Base-by-base conservation (phyloP, 2,113 vertebrate genomes). In the Cebus imitator region DNA sequence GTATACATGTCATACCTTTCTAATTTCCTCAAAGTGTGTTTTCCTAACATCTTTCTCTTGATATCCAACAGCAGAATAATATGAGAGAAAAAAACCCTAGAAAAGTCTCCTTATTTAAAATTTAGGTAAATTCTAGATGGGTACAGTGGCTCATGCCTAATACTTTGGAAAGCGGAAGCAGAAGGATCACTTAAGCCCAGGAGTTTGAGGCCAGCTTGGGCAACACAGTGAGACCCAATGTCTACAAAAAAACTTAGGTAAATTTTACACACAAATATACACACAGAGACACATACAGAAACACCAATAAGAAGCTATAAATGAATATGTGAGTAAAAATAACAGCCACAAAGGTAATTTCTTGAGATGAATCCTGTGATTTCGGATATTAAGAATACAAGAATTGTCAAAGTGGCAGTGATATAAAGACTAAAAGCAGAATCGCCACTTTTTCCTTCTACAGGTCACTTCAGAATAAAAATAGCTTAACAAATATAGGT, bases 341-440 rank as follows among this genome's bases (percentile, higher is more conserved):
- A 80, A 81, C 6, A 79, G 32, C 45, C 86, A 91, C n/a, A 73
- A 37, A 92, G 48, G 48, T 57, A 87, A 72, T 87, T 90, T 45
- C 76, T 94, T 75, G 57, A 90, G 14, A 84, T 72, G 40, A 86
- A 96, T 52, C 16, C 50, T 93, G 43, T 72, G n/a, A 80, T 91
- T 57, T 79, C 40, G 20, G 87, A 76, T 92, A 80, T 66, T 84
- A 87, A 84, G 35, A 89, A 80, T 57, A 37, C 79, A 55, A 87
- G 80, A 97, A 80, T 57, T 94, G 45, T 57, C 75, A 79, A 45
- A 61, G 8, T 76, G 32, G 86, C 92, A 66, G 73, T 90, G 81
- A 94, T 48, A 95, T 64, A 79, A 93, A 81, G 40, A 58, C 75
- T 55, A 76, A 95, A 94, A 90, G 23, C 35, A 79, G 4, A 92